Evolutionary conservation across 2,113 vertebrate genomes (phyloP), one percentile per base, ranked within the genome.

Genomic region (Progne subis): DNA sequence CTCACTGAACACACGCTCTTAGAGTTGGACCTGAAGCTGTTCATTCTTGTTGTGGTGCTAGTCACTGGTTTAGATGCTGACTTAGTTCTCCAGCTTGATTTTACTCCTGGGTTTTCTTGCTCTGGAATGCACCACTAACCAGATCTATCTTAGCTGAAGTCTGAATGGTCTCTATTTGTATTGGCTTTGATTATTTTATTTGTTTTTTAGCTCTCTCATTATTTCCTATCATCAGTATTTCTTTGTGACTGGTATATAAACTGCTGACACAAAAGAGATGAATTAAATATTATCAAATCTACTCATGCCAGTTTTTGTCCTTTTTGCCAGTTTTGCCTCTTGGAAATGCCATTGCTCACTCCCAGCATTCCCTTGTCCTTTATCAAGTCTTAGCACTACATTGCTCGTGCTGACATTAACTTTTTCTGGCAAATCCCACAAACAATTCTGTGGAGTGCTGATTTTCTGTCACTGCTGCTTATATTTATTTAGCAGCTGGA

Each of bases 401-500:
- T 20, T 86, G n/a, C 28, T 68, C 18, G 87, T 91, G 53, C 49
- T 78, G 41, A 21, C 86, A 53, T 31, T 55, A 88, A 81, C 41
- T 82, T 94, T 93, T 95, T 31, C 80, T 92, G 65, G 65, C 34
- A 86, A 92, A 82, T 68, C 25, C n/a, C 39, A 8, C 57, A 70
- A 77, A 72, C 15, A 44, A 23, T 64, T 85, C 61, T 91, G 70
- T 64, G 76, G 60, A 90, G 28, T 19, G 56, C 76, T 92, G 39
- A 14, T 80, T 90, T 96, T 91, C 85, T 83, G 76, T 76, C 60
- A 50, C 82, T 75, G 64, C 81, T 83, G 68, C 71, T 83, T 86
- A 32, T 68, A 34, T 90, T 96, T 96, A 92, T 88, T 96, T 94
- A 92, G 90, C 41, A 93, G 69, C 37, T 92, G 92, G 52, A 94